Base-by-base conservation (phyloP, 2,113 vertebrate genomes). In the Vulpes vulpes region DNA sequence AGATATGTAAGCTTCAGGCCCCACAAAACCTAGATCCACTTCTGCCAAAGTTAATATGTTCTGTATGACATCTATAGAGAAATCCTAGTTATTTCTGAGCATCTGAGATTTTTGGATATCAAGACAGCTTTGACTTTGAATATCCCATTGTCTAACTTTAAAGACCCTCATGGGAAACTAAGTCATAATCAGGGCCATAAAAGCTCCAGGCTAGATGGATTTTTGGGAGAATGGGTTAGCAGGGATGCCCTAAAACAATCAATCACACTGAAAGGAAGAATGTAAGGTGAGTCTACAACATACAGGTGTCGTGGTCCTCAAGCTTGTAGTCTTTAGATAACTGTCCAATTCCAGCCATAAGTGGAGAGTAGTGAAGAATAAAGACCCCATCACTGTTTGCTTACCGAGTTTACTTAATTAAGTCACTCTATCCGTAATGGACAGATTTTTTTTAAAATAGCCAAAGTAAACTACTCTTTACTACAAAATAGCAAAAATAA, bases 401-500 rank as follows among this genome's bases (percentile, higher is more conserved):
- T 80, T 55, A 57, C 23, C 16, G 64, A 57, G 5, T 85, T 74
- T 15, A 43, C 30, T 60, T 67, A 60, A 91, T 76, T n/a, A 59
- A 92, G 69, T 30, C 30, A 94, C 30, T 51, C 10, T n/a, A 55
- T 7, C 43, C 76, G 89, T 87, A 87, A 87, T 10, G n/a, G 38
- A 73, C 30, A n/a, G 49, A 6, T 2, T 79, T 86, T 67, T 74
- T 57, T 22, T 74, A 49, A 81, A 96, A 89, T 27, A 90, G 30
- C 85, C 67, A 2, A n/a, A 69, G 59, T 17, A 62, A 4, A 59
- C 35, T 92, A 64, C 23, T 73, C 49, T 73, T 92, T 8, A 12
- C n/a, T 91, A 85, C 19, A n/a, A 32, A 32, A 93, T 59, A 65
- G 19, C 43, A 57, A 80, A 95, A 74, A 64, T n/a, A 85, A 85